Conservation (phyloP, 2,797 vertebrate species). For the Sitta carolinensis region DNA sequence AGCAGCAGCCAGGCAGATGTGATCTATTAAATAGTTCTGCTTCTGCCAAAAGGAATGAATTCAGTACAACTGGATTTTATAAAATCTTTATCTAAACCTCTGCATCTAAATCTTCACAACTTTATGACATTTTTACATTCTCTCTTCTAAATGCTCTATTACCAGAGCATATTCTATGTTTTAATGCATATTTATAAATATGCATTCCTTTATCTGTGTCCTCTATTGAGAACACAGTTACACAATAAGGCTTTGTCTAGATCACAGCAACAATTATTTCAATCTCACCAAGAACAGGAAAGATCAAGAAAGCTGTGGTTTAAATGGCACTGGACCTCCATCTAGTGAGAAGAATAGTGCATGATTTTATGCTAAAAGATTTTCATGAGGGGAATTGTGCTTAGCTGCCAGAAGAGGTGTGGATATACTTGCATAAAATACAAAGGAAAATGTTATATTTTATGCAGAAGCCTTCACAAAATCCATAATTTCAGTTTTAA, state of each 20-base stretch:
- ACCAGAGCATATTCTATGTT: not conserved
- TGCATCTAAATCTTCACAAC: not conserved
- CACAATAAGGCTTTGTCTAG: not conserved
- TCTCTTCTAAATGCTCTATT: not conserved
- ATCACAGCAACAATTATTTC: not conserved
- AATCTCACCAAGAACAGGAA: not conserved
- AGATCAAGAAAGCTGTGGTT: not conserved
- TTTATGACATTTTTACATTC: not conserved
- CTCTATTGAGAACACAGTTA: not conserved
- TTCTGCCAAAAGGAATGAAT: not conserved
- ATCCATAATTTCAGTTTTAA: not conserved
- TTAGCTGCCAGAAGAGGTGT: not conserved
- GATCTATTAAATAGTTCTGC: not conserved
- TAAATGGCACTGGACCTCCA: constrained; percentile 29
- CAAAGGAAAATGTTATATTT: not conserved
- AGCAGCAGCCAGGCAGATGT: not conserved
- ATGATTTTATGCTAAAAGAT: not conserved
- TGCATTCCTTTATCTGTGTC: not conserved
- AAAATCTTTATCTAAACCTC: not conserved
- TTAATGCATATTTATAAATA: not conserved
- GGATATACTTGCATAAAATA: not conserved
- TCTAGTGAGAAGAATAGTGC: constrained; percentile 50
- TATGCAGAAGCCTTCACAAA: not conserved
- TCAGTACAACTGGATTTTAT: constrained; percentile 10
- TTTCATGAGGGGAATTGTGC: not conserved